Evolutionary conservation across 2,888 invertebrate genomes (phyloP).

Genomic region (Sinodicranocentrus sp.): DNA sequence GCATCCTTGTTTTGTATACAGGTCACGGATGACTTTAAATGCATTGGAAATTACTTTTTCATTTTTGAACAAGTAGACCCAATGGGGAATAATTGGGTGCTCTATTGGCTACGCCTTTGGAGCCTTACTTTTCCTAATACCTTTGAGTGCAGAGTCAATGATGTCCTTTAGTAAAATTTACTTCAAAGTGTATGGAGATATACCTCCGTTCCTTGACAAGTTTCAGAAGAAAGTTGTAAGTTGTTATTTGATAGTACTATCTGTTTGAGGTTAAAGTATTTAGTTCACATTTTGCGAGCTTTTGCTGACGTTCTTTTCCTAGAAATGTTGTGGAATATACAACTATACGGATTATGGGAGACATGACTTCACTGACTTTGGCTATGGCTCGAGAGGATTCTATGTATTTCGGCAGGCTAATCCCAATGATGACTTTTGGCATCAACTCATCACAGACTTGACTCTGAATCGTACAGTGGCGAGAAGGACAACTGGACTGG

Average conservation of each 20-base stretch:
- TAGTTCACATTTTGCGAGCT: too few species aligned
- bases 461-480: constrained; percentile 36
- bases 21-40: too few species aligned
- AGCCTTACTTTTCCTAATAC: constrained; percentile 39
- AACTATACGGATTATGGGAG: constrained; percentile 40
- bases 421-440: constrained; percentile 56
- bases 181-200: constrained; percentile 24
- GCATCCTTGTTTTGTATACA: too few species aligned
- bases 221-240: constrained; percentile 46
- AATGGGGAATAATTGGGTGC: constrained; percentile 36
- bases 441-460: constrained; percentile 29
- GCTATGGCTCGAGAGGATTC: constrained; percentile 43
- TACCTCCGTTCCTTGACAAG: constrained; percentile 48
- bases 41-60: too few species aligned
- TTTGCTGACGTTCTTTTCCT: not conserved
- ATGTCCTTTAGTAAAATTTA: constrained; percentile 51
- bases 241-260: not conserved
- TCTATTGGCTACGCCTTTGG: constrained; percentile 33
- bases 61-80: constrained; percentile 25
- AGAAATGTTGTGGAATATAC: constrained; percentile 60
- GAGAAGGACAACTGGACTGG: constrained; percentile 46
- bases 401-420: constrained; percentile 36
- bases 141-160: constrained; percentile 38
- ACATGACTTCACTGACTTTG: constrained; percentile 21
- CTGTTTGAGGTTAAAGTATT: not conserved